Base-by-base conservation (phyloP, 2,113 vertebrate genomes). In the Engystomops pustulosus region DNA sequence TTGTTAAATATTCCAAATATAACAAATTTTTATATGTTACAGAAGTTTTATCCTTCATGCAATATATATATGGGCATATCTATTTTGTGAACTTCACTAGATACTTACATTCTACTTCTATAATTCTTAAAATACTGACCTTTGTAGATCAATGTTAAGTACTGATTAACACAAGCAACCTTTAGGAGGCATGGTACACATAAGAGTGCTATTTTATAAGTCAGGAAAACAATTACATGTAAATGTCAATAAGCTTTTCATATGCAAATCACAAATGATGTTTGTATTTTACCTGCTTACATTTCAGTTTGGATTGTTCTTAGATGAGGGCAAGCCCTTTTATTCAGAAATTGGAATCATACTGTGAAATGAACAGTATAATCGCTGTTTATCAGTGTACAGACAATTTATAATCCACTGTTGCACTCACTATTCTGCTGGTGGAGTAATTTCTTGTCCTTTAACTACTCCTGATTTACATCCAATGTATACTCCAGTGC, bases 211-310 rank as follows among this genome's bases (percentile, higher is more conserved):
- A 70, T 70, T 70, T 70, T 38, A 70, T 5, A 45, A 45, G 68
- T 71, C 68, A 71, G 38, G n/a, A 45, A 23, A 71, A 71, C 68
- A 71, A 71, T 71, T 44, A 44, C 17, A 36, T 25, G 44, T 25
- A 44, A 71, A 79, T 79, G 34, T 45, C 60, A 49, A 32, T 44
- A 27, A 14, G 7, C 41, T 20, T 27, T 45, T 67, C n/a, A 79
- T 44, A 80, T 65, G 58, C 58, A 47, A 32, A 67, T 67, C 18
- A 80, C 6, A 67, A 30, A 30, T 65, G 1, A 6, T 14, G 3
- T 38, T 38, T 38, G 25, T 20, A 77, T 58, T 77, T 58, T 36
- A 38, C 74, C 27, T 53, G 27, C 25, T 30, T 62, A 30, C 7
- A 62, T 62, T 17, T 30, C 25, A 12, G 44, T 12, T 12, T 62